A percentile compares a stretch with the other conserved stretches of the same genome.
Evolutionary conservation across 2,113 vertebrate species (phyloP).

Genomic region (Geococcyx californianus): DNA sequence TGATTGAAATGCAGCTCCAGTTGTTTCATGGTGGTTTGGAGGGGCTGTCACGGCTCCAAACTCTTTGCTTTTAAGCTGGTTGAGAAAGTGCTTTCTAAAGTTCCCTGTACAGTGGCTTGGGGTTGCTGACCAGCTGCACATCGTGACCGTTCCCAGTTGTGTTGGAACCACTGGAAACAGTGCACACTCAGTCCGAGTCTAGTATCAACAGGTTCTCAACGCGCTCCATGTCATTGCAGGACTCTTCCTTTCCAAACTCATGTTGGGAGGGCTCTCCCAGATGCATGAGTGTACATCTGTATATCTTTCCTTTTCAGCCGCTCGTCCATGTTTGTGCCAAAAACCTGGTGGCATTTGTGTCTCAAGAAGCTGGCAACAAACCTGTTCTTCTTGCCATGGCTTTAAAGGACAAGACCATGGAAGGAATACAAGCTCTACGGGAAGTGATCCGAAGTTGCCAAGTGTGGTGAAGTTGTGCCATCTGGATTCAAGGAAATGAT

Average conservation of each 20-base stretch:
- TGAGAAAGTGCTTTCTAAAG: background rate
- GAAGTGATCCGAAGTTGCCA: conserved; percentile 88
- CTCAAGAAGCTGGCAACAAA: conserved; percentile 90
- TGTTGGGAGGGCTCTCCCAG: background rate
- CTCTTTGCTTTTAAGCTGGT: background rate
- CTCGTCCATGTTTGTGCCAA: conserved; percentile 92
- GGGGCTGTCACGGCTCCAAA: background rate
- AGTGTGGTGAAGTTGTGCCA: conserved; percentile 85
- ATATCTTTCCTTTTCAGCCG: conserved; percentile 78
- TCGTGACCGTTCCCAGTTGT: accelerated
- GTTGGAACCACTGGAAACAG: background rate
- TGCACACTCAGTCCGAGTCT: accelerated
- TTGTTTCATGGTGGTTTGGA: background rate
- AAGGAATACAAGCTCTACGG: conserved; percentile 84
- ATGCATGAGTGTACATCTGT: background rate
- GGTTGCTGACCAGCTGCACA: background rate
- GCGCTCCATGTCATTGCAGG: accelerated
- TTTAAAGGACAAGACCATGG: conserved; percentile 86
- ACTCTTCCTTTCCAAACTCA: background rate
- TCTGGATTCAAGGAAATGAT: conserved; percentile 26
- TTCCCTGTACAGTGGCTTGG: background rate
- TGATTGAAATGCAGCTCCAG: background rate
- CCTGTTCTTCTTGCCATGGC: conserved; percentile 88
- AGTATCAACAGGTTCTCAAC: background rate
- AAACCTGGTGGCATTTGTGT: conserved; percentile 88